phyloP scores from a whole-genome alignment of 2,888 invertebrate species.

The Philaethria dido region DNA sequence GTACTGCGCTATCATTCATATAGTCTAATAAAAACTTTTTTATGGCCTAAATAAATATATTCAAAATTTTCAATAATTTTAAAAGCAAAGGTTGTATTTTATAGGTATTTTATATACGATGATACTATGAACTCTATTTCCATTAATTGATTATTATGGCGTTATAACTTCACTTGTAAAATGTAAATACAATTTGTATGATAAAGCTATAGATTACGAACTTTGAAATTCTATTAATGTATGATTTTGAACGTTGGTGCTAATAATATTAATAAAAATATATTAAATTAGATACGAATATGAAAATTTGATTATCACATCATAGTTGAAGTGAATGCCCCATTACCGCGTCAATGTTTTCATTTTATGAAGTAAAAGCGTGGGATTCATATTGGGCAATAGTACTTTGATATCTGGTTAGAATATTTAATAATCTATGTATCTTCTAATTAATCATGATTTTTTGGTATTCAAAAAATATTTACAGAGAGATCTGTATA shows the following conservation, averaged over 20 bases:
- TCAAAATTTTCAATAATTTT: conserved; percentile 9
- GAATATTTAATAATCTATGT: not conserved
- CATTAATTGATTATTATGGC: conserved; percentile 19
- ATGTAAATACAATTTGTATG: conserved; percentile 13
- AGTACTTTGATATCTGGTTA: not conserved
- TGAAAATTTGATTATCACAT: conserved; percentile 27
- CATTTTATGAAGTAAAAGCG: conserved; percentile 20
- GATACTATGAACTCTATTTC: conserved; percentile 11
- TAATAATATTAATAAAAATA: conserved; percentile 23
- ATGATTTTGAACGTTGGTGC: not conserved
- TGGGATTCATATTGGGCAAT: conserved; percentile 6
- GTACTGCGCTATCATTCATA: conserved; percentile 62
- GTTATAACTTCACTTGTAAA: conserved; percentile 5
- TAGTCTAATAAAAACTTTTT: conserved; percentile 62
- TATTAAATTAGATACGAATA: conserved; percentile 25
- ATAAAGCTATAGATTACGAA: conserved; percentile 16
- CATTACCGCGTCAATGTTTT: conserved; percentile 18
- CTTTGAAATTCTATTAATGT: conserved; percentile 15
- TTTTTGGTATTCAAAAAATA: too few relatives aligned
- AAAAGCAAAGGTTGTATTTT: conserved; percentile 10
- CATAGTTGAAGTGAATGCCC: conserved; percentile 11
- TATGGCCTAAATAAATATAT: conserved; percentile 63
- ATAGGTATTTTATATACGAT: conserved; percentile 17
- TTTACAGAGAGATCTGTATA: too few relatives aligned
- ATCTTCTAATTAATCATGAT: not conserved